phyloP scores from a whole-genome alignment of 2,113 vertebrate species.

The Speoplatyrhinus poulsoni region DNA sequence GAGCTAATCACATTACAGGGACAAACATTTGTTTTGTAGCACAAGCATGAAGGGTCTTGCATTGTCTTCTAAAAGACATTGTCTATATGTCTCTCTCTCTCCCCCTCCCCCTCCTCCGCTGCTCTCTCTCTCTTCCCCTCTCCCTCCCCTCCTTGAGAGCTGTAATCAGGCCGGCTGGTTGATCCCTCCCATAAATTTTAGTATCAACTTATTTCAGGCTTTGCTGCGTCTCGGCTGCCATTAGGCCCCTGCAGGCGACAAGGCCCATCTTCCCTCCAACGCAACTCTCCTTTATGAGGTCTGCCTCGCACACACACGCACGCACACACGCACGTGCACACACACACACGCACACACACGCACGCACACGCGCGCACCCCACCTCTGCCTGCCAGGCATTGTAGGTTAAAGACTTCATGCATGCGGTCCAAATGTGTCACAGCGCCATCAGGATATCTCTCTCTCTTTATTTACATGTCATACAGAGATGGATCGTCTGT shows the following conservation, averaged over 20 bases:
- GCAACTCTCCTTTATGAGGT: constrained; percentile 29
- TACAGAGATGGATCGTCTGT: constrained; percentile 23
- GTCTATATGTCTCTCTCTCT: neutral
- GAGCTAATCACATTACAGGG: no score
- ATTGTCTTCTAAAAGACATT: no score
- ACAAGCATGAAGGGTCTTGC: no score
- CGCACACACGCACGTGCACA: neutral
- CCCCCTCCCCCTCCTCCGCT: neutral
- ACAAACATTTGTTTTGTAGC: no score
- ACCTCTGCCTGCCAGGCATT: constrained; percentile 5
- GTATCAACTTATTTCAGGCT: constrained; percentile 73
- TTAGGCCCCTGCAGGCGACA: constrained; percentile 61
- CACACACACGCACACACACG: neutral
- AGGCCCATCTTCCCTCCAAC: constrained; percentile 53
- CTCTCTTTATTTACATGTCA: constrained; percentile 17
- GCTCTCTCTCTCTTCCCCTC: constrained; percentile 9
- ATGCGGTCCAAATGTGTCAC: constrained; percentile 57
- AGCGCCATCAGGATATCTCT: constrained; percentile 45
- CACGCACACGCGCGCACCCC: neutral
- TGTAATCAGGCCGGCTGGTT: constrained; percentile 62
- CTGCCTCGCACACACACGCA: constrained; percentile 3
- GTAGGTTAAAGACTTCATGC: constrained; percentile 51
- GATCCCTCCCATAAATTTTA: constrained; percentile 72
- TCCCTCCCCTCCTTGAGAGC: constrained; percentile 32
- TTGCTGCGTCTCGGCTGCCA: constrained; percentile 69